Percentiles rank a stretch among this genome's conserved stretches.
phyloP scores from a whole-genome alignment of 2,888 invertebrate genomes.

The Archips crataeganus region DNA sequence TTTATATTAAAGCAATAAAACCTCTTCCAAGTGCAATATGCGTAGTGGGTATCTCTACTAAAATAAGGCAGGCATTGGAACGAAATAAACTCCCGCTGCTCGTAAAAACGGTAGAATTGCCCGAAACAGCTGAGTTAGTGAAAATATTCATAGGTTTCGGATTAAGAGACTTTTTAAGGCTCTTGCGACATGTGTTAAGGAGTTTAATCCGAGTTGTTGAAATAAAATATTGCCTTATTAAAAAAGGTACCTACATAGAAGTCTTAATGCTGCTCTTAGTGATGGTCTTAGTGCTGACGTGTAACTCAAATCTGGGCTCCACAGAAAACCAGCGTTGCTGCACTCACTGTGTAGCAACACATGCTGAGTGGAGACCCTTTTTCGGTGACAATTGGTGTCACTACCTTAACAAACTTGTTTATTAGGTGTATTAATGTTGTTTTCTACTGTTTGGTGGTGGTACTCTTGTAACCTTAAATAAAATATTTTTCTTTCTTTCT shows the following conservation, averaged over 20 bases:
- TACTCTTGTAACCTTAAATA: too few species aligned
- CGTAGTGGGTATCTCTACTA: not conserved
- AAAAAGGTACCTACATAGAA: not conserved
- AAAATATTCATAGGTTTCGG: slow-evolving; percentile 1
- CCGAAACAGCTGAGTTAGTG: slow-evolving; percentile 3
- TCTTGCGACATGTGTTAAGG: not conserved
- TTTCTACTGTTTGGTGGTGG: too few species aligned
- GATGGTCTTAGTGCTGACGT: too few species aligned
- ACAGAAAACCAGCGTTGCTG: too few species aligned
- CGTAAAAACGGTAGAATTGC: not conserved
- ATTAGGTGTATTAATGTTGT: too few species aligned
- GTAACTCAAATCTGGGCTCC: too few species aligned
- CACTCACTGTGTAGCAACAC: too few species aligned
- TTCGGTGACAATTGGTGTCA: too few species aligned
- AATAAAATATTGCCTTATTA: not conserved
- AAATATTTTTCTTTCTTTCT: too few species aligned
- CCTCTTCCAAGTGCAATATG: not conserved
- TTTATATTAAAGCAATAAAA: not conserved
- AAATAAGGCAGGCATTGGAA: slow-evolving; percentile 11
- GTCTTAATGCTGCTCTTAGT: too few species aligned
- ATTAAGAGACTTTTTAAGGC: slow-evolving; percentile 3
- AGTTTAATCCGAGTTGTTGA: not conserved
- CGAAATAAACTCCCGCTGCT: not conserved
- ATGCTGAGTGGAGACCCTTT: too few species aligned
- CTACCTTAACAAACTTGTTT: too few species aligned